phyloP scores from a whole-genome alignment of 2,113 vertebrate genomes.

The Megaceryle torquata region DNA sequence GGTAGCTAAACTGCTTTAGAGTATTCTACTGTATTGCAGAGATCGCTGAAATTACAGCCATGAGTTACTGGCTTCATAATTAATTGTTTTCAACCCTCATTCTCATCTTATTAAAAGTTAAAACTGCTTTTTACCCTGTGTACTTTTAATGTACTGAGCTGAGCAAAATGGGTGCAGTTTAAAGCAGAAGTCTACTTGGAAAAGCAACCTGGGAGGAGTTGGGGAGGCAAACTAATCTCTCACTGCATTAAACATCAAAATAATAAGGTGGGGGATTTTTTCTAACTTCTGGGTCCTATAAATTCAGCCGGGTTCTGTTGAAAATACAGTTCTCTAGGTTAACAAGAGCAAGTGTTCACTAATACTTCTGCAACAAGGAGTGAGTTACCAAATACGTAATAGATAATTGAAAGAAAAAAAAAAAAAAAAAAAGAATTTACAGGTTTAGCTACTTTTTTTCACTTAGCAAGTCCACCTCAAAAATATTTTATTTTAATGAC shows the following conservation, averaged over 20 bases:
- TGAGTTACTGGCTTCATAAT: not conserved
- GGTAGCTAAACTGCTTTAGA: not conserved
- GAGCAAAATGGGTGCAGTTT: conserved; percentile 17
- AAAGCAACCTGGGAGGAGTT: not conserved
- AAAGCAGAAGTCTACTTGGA: not conserved
- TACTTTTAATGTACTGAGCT: not conserved
- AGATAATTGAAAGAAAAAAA: not conserved
- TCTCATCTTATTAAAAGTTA: not conserved
- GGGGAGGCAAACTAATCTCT: not conserved
- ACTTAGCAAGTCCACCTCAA: not conserved
- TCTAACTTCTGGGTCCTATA: not conserved
- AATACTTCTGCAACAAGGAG: not conserved
- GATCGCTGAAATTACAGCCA: not conserved
- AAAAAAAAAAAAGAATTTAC: not conserved
- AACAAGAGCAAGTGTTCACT: not conserved
- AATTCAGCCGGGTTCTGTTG: not conserved
- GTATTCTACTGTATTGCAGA: not conserved
- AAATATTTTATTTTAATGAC: not conserved
- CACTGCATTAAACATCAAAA: not conserved
- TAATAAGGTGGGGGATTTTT: not conserved
- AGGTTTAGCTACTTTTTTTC: not conserved
- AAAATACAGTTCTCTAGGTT: not conserved
- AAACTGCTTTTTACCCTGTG: not conserved
- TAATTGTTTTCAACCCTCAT: not conserved
- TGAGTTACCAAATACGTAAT: not conserved